Evolutionary conservation across 2,113 vertebrate genomes (phyloP), one percentile per base, ranked within the genome.

Genomic region (Hiodon tergisus): DNA sequence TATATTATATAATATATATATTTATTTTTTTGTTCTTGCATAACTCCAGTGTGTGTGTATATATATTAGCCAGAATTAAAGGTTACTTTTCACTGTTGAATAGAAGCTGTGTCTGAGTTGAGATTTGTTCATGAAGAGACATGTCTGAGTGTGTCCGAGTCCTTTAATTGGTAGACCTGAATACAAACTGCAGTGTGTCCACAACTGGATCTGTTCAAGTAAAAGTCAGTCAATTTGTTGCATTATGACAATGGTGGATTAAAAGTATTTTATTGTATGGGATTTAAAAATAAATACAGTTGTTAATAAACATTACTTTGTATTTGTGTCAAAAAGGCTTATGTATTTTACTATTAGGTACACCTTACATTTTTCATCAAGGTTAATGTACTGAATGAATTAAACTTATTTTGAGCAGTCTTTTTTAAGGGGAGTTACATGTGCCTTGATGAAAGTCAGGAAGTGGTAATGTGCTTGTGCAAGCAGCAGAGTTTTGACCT

Each of bases 291-390:
- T 31, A 31, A 2, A 31, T n/a, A n/a, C 31, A 31, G 31, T 31
- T 31, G 31, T 31, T 31, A 31, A 31, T 31, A 31, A 31, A 31
- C 31, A 31, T 31, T 31, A 31, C 31, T 61, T 61, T 3, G 3
- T 16, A n/a, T 61, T 61, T 61, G 4, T 61, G 59, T 61, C 13
- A 2, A 31, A 31, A 82, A 82, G 59, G 77, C 79, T 78, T 69
- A 68, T 77, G 69, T 82, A 86, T 85, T 82, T 79, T 85, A 85
- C 69, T 78, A 70, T 81, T 81, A 79, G 84, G 87, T 84, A 83
- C 82, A 84, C 81, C 78, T 55, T 78, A 68, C 60, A 79, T 47
- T 74, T 59, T 50, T 79, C 80, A 81, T 79, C 79, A 78, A 77
- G 79, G 80, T 85, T 69, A 81, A 71, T 69, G 58, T 10, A 60